These are phyloP conservation scores for Semaprochilodus insignis DNA, from an alignment of 2,797 vertebrate genomes.

Conservation along the genomic window DNA sequence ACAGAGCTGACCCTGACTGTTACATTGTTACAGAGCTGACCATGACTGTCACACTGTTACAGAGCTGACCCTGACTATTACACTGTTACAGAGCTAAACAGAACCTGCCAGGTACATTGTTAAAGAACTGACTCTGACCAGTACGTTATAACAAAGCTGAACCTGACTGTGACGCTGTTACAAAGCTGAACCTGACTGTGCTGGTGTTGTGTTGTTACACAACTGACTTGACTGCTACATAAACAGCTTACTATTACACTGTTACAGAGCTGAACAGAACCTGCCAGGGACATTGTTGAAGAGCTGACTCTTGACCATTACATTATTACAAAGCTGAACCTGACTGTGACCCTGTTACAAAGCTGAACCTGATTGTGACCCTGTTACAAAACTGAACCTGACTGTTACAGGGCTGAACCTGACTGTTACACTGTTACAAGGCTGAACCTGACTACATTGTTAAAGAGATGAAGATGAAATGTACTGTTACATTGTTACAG, in stretches of 20 bases:
- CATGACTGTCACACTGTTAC: no score
- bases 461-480: neutral
- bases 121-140: no score
- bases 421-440: no score
- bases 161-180: neutral
- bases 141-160: no score
- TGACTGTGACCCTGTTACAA: neutral
- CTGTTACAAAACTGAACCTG: neutral
- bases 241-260: neutral
- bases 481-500: neutral
- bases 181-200: neutral
- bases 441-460: neutral
- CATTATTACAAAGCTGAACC: no score
- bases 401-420: neutral
- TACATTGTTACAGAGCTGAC: no score
- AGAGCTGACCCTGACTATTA: no score
- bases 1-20: neutral
- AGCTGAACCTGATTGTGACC: neutral
- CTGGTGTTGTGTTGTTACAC: neutral
- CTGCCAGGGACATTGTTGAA: no score
- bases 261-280: neutral
- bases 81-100: no score
- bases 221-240: neutral
- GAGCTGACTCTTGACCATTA: no score
- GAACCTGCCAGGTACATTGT: no score